Base-by-base conservation (phyloP, 2,797 vertebrate species). In the Benthosema pterotum region DNA sequence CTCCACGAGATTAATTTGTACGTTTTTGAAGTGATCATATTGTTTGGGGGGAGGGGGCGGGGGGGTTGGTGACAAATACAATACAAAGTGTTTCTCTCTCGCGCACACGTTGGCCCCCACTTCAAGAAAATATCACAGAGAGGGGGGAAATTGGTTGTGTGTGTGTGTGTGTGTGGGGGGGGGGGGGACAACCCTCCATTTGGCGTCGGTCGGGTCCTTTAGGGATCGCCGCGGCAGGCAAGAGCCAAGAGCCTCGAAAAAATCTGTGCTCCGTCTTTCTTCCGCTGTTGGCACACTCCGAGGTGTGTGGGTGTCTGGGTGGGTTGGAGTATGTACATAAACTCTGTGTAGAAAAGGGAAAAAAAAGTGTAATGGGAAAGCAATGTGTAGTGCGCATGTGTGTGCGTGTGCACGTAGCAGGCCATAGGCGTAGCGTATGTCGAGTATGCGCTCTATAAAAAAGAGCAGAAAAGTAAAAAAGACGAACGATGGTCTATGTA, bases 61-160 rank as follows among this genome's bases (percentile, higher is more conserved):
- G n/a, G n/a, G n/a, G n/a, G n/a, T n/a, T n/a, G 5, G 16, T n/a
- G 59, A 82, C 82, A 70, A 85, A 83, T 70, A 74, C 72, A 74
- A 78, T 69, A 61, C 69, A 70, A 65, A n/a, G 63, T 60, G 58
- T 61, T 68, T n/a, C n/a, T n/a, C 58, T 58, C 70, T 61, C 57
- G 57, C 54, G 5, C 45, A 65, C 77, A 5, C 22, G 22, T 79
- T 78, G 58, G n/a, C n/a, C n/a, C n/a, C n/a, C n/a, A n/a, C n/a
- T n/a, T n/a, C n/a, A n/a, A n/a, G n/a, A n/a, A n/a, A 67, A 60
- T 80, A 82, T 72, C 65, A 71, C 57, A 54, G 66, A 78, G 64
- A 52, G 5, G 5, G 8, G 67, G 46, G 38, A 50, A 53, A 71
- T n/a, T n/a, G n/a, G n/a, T n/a, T n/a, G n/a, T n/a, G n/a, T n/a